phyloP scores from a whole-genome alignment of 2,888 invertebrate species.

The Drosophila melanosoma region DNA sequence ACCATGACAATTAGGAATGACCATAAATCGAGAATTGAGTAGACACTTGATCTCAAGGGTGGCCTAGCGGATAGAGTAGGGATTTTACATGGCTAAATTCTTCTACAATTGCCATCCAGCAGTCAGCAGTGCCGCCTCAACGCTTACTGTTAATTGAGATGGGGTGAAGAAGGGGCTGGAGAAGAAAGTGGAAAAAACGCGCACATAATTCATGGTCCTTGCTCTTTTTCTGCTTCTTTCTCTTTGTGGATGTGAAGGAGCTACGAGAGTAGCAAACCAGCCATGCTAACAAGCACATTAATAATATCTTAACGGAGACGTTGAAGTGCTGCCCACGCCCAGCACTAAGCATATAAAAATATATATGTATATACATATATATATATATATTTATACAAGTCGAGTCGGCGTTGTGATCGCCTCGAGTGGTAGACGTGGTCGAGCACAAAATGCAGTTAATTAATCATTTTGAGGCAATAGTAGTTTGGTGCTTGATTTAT shows the following conservation, averaged over 20 bases:
- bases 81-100: conserved; percentile 3
- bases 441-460: conserved; percentile 78
- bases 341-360: neutral
- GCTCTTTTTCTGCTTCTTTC: neutral
- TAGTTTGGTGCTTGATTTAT: conserved; percentile 77
- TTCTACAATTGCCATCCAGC: conserved; percentile 35
- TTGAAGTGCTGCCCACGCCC: conserved; percentile 56
- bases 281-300: conserved; percentile 71
- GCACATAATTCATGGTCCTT: conserved; percentile 64
- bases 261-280: conserved; percentile 3
- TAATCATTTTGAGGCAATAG: conserved; percentile 71
- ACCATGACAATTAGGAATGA: neutral
- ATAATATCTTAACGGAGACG: conserved; percentile 72
- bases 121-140: conserved; percentile 49
- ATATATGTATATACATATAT: neutral
- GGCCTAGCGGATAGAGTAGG: neutral
- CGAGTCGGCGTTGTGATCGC: conserved; percentile 18
- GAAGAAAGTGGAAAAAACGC: conserved; percentile 35
- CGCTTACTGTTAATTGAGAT: conserved; percentile 64
- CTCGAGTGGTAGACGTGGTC: conserved; percentile 58
- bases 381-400: neutral
- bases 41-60: neutral
- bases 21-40: neutral
- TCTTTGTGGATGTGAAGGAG: neutral
- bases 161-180: conserved; percentile 14